Conservation (phyloP, 2,113 vertebrate genomes). For the Carassius carassius region DNA sequence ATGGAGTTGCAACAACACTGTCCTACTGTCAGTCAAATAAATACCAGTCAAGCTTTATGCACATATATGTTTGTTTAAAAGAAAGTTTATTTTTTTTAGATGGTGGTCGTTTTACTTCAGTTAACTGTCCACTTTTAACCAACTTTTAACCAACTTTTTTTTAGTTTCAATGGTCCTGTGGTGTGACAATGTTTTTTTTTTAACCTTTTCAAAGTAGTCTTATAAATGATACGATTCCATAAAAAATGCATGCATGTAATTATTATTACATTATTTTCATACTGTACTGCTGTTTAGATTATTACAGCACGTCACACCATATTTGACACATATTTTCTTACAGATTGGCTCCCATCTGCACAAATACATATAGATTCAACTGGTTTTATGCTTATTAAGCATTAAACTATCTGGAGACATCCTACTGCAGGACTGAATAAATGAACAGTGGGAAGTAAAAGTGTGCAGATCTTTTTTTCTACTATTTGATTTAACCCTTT, state of each 20-base stretch:
- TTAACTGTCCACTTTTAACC: background rate
- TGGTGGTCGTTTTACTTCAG: background rate
- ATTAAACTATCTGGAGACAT: background rate
- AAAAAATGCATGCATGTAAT: no score
- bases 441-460: background rate
- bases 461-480: no score
- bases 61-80: background rate
- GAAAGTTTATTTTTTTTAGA: background rate
- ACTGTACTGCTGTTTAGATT: no score
- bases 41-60: background rate
- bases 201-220: no score
- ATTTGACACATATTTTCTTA: background rate
- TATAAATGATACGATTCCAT: no score
- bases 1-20: background rate
- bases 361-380: background rate
- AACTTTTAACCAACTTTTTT: no score
- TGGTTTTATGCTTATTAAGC: background rate
- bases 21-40: conserved; percentile 12
- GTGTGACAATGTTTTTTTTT: no score
- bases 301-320: no score
- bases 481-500: no score
- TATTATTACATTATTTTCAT: no score
- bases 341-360: background rate
- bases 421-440: background rate
- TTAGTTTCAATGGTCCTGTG: no score